Percentiles rank a stretch among this genome's conserved stretches.
These are phyloP conservation scores for Geophilus truncorum DNA, from an alignment of 2,888 invertebrate species.

Conservation along the genomic window DNA sequence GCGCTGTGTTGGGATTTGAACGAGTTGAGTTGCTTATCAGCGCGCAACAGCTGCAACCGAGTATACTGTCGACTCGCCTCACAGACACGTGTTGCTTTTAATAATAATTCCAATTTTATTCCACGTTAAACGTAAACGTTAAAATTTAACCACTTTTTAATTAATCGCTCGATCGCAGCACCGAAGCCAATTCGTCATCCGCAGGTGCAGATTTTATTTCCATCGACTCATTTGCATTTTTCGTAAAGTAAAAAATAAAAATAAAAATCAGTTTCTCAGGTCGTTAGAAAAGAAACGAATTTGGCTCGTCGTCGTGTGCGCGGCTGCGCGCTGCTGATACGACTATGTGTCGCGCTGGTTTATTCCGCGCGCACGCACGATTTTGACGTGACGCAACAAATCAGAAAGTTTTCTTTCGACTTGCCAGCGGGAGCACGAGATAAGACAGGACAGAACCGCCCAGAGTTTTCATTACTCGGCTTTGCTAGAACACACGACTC, in stretches of 20 bases:
- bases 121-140: too few species aligned
- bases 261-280: not conserved
- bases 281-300: not conserved
- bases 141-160: too few species aligned
- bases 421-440: too few species aligned
- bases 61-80: not conserved
- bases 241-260: not conserved
- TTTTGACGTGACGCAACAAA: not conserved
- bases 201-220: not conserved
- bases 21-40: not conserved
- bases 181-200: too few species aligned
- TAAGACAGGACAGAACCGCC: too few species aligned
- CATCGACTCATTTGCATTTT: not conserved
- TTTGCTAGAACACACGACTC: not conserved
- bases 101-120: not conserved
- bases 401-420: not conserved
- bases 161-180: not conserved
- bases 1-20: not conserved
- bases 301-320: not conserved
- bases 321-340: not conserved
- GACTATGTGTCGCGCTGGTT: not conserved
- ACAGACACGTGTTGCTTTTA: not conserved
- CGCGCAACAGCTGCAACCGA: not conserved
- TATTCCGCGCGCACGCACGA: not conserved
- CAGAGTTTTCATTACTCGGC: too few species aligned